A percentile compares a stretch with the other conserved stretches of the same genome.
Conservation (phyloP, 92 coral and sea anemone species). For the Siderastrea siderea region DNA sequence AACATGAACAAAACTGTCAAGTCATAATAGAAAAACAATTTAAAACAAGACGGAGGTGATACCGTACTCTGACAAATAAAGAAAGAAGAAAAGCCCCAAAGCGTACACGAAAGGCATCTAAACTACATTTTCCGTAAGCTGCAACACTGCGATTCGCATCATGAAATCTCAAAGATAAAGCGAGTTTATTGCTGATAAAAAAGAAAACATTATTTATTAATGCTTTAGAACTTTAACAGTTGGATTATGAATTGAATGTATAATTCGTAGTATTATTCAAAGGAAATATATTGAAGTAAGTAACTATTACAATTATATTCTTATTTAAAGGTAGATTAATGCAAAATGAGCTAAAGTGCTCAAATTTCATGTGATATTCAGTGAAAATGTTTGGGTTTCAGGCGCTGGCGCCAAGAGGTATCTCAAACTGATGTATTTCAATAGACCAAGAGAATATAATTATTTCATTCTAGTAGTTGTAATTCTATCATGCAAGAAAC, state of each 20-base stretch:
- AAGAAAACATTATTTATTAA: background rate
- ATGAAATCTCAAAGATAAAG: background rate
- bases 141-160: too few relatives aligned
- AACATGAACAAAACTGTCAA: constrained; percentile 56
- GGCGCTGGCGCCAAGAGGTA: constrained; percentile 24
- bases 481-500: too few relatives aligned
- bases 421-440: background rate
- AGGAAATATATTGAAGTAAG: background rate
- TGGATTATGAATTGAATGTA: background rate
- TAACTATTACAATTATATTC: background rate
- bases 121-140: background rate
- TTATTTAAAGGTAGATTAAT: constrained; percentile 9
- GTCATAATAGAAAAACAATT: background rate
- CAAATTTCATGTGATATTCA: background rate
- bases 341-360: background rate
- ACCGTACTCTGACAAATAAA: background rate
- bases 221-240: background rate
- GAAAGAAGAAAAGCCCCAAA: background rate
- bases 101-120: background rate
- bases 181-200: background rate
- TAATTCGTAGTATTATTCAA: background rate
- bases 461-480: background rate
- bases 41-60: background rate
- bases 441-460: background rate
- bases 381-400: background rate